These are phyloP conservation scores for Xenopus borealis DNA, from an alignment of 2,113 vertebrate genomes.

Conservation along the genomic window DNA sequence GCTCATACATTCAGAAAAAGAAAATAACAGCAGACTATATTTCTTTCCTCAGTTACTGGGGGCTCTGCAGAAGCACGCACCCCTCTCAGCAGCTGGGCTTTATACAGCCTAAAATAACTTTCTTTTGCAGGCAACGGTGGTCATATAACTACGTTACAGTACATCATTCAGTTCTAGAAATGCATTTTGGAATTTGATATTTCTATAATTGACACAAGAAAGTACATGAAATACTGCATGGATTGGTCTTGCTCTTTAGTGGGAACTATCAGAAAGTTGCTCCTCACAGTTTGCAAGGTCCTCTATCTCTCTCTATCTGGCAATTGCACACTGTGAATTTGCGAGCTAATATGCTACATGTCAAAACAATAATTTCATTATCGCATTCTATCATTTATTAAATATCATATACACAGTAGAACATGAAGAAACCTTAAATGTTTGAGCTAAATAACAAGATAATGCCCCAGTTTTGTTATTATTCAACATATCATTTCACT, in stretches of 20 bases:
- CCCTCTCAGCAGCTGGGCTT: neutral
- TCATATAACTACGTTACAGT: constrained; percentile 29
- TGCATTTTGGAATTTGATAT: neutral
- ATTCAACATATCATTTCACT: neutral
- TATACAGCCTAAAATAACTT: constrained; percentile 1
- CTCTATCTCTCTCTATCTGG: neutral
- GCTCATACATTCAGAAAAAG: constrained; percentile 27
- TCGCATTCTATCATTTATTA: constrained; percentile 3
- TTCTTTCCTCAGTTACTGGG: constrained; percentile 4
- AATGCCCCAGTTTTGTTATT: constrained; percentile 2
- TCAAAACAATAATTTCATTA: neutral
- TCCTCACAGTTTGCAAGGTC: neutral
- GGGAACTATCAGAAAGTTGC: too few relatives aligned
- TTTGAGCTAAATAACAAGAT: neutral
- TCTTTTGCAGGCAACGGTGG: constrained; percentile 35
- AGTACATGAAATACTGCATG: neutral
- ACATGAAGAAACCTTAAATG: neutral
- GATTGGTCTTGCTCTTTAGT: neutral
- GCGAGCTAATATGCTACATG: neutral
- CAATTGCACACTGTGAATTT: neutral
- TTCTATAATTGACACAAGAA: neutral
- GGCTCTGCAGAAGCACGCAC: neutral
- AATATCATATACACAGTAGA: constrained; percentile 5
- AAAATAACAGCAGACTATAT: neutral
- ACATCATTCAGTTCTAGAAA: constrained; percentile 16